Evolutionary conservation across 2,888 invertebrate species (phyloP).

Genomic region (Deilephila elpenor): DNA sequence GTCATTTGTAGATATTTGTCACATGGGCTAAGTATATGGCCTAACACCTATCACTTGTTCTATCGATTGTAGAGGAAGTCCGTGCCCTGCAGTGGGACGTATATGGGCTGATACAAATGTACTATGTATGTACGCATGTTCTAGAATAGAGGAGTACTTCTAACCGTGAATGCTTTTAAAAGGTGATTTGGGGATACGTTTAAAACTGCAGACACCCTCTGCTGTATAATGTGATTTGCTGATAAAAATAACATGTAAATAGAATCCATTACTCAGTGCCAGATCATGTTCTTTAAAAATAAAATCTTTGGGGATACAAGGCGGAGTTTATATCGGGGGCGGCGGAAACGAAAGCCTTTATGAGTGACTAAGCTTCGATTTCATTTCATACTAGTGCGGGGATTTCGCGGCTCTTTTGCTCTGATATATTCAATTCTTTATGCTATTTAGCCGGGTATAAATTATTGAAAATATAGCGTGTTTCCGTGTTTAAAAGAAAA

Average conservation of each 20-base stretch:
- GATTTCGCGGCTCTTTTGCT: slow-evolving; percentile 33
- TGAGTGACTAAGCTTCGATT: slow-evolving; percentile 34
- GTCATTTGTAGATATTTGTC: slow-evolving; percentile 5
- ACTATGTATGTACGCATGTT: too few relatives aligned
- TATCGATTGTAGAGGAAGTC: too few relatives aligned
- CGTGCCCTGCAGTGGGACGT: too few relatives aligned
- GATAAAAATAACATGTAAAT: slow-evolving; percentile 15
- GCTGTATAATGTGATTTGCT: slow-evolving; percentile 1
- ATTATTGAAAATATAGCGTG: neutral
- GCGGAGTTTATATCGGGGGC: slow-evolving; percentile 41
- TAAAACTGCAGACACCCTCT: neutral
- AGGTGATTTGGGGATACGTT: neutral
- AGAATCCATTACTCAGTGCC: neutral
- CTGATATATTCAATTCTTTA: neutral
- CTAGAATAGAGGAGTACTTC: neutral
- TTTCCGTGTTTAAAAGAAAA: too few relatives aligned
- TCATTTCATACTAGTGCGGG: slow-evolving; percentile 40
- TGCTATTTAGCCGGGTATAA: neutral
- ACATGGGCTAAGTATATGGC: neutral
- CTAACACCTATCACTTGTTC: too few relatives aligned
- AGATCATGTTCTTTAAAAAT: slow-evolving; percentile 1
- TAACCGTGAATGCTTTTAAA: neutral
- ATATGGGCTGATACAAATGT: too few relatives aligned
- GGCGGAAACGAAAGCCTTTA: slow-evolving; percentile 40
- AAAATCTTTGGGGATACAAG: slow-evolving; percentile 5